Percentiles rank a stretch among this genome's conserved stretches.
These are phyloP conservation scores for Otolemur crassicaudatus DNA, from an alignment of 2,797 vertebrate species.

Conservation along the genomic window DNA sequence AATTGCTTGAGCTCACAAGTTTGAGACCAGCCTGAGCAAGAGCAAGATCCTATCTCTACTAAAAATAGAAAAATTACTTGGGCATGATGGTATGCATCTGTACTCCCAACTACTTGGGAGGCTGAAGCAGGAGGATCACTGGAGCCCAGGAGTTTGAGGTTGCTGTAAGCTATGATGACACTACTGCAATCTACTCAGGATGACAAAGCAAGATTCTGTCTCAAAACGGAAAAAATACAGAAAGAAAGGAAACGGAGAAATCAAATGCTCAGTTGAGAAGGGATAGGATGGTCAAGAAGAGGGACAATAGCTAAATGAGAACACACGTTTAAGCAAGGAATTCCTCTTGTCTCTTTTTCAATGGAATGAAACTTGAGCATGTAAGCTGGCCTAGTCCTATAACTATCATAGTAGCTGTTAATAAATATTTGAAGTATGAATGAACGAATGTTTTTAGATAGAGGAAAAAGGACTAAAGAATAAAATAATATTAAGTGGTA, in stretches of 20 bases:
- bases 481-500: slow-evolving; percentile 4
- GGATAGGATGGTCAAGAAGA: not conserved
- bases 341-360: not conserved
- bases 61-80: no score
- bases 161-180: no score
- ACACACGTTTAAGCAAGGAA: not conserved
- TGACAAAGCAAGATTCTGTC: no score
- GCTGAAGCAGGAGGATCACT: no score
- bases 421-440: slow-evolving; percentile 42
- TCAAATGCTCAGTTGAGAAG: not conserved
- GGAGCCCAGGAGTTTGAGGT: no score
- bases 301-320: not conserved
- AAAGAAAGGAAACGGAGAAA: not conserved
- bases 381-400: not conserved
- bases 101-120: no score
- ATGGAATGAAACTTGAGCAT: not conserved
- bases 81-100: no score
- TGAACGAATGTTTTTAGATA: slow-evolving; percentile 7
- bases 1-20: no score
- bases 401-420: not conserved
- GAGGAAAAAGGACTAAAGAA: not conserved
- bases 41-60: no score
- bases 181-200: no score
- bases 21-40: no score
- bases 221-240: not conserved